Conservation (phyloP, 2,113 vertebrate species). For the Saccopteryx bilineata region DNA sequence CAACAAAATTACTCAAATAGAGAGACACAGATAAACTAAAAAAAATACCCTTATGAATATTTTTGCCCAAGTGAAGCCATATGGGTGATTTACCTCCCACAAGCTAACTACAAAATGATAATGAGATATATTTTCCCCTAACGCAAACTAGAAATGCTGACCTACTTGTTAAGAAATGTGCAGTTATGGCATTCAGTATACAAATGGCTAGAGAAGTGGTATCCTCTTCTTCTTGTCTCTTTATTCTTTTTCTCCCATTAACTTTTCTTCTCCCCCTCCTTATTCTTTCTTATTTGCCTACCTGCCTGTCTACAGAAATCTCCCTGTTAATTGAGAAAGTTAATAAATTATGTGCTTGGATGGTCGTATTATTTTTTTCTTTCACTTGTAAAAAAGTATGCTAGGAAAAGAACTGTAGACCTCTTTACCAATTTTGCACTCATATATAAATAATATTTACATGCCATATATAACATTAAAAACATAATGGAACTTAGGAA, state of each 20-base stretch:
- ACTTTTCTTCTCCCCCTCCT: background rate
- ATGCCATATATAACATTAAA: background rate
- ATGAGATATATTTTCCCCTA: slow-evolving; percentile 44
- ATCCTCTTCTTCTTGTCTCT: background rate
- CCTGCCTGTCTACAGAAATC: background rate
- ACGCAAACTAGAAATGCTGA: background rate
- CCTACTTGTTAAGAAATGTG: slow-evolving; percentile 18
- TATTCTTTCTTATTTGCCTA: background rate
- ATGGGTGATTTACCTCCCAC: slow-evolving; percentile 72
- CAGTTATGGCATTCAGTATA: background rate
- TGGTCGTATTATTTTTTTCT: background rate
- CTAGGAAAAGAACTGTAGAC: background rate
- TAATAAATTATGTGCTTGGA: background rate
- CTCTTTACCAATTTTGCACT: background rate
- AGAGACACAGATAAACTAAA: background rate
- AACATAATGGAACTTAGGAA: background rate
- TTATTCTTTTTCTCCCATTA: background rate
- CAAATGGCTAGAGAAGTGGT: background rate
- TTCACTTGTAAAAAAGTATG: background rate
- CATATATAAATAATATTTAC: background rate
- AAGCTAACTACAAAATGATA: background rate
- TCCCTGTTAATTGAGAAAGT: background rate
- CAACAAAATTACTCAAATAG: slow-evolving; percentile 77
- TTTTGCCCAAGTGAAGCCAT: slow-evolving; percentile 77
- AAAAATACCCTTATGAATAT: slow-evolving; percentile 55